Percentiles rank a stretch among this genome's conserved stretches.
Evolutionary conservation across 2,797 vertebrate genomes (phyloP).

Genomic region (Eulemur rubriventer): DNA sequence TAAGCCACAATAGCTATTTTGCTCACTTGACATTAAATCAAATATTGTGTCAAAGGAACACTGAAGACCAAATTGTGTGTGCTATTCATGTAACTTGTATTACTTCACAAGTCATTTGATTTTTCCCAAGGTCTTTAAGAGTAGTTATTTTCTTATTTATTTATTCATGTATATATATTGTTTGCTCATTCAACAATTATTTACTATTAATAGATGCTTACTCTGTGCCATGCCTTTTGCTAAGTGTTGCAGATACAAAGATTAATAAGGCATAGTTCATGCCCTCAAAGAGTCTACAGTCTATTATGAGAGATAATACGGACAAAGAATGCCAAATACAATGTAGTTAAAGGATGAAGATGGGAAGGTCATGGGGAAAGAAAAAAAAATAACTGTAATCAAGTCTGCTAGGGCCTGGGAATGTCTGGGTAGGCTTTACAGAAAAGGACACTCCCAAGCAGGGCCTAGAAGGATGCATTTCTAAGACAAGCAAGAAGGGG

Average conservation of each 20-base stretch:
- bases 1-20: slow-evolving; percentile 53
- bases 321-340: not conserved
- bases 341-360: not conserved
- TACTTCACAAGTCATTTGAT: slow-evolving; percentile 56
- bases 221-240: not conserved
- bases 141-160: slow-evolving; percentile 36
- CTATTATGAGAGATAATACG: not conserved
- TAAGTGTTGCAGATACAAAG: not conserved
- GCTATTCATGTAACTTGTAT: slow-evolving; percentile 45
- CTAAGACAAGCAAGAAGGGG: not conserved
- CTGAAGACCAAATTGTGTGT: slow-evolving; percentile 66
- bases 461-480: not conserved
- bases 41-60: slow-evolving; percentile 64
- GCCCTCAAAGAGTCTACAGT: not conserved
- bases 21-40: slow-evolving; percentile 72
- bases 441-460: not conserved
- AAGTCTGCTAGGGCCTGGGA: not conserved
- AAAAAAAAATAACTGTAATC: not conserved
- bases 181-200: slow-evolving; percentile 13
- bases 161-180: not conserved
- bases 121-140: slow-evolving; percentile 54
- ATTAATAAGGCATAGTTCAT: not conserved
- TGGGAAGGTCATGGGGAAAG: not conserved
- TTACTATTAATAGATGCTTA: not conserved
- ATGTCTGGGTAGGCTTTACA: not conserved